phyloP scores from a whole-genome alignment of 2,797 vertebrate genomes.

The Diglossa cyanea region DNA sequence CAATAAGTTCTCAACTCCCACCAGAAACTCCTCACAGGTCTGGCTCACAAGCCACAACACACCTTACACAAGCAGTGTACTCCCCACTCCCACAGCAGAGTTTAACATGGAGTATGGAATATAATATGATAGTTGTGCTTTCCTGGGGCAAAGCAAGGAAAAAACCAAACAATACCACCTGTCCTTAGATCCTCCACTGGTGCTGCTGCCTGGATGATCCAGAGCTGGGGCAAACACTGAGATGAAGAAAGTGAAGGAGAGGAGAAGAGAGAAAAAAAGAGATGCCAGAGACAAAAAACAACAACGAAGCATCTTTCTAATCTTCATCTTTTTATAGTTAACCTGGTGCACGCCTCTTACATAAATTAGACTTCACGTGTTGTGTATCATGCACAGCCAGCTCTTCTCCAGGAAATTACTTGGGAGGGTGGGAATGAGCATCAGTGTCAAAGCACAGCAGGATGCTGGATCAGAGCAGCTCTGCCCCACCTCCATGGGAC shows the following conservation, averaged over 20 bases:
- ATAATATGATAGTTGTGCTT: neutral
- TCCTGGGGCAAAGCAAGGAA: neutral
- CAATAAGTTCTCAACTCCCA: neutral
- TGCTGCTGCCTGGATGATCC: rapidly evolving
- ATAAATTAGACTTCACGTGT: rapidly evolving
- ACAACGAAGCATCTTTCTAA: neutral
- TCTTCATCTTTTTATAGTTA: rapidly evolving
- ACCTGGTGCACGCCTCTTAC: rapidly evolving
- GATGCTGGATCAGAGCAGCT: neutral
- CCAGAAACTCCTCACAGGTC: neutral
- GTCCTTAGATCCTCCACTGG: neutral
- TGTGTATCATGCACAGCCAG: neutral
- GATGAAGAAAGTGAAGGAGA: neutral
- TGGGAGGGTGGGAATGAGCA: neutral
- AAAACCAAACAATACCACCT: neutral
- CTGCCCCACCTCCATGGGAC: neutral
- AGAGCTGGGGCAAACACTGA: neutral
- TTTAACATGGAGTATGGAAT: neutral
- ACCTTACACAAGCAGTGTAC: neutral
- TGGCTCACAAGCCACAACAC: neutral
- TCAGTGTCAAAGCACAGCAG: neutral
- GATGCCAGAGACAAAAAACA: neutral
- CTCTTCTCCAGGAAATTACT: neutral
- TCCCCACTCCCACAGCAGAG: neutral
- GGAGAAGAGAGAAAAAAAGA: neutral